phyloP scores from a whole-genome alignment of 1,140 invertebrate species.

The Drosophila oshimai region DNA sequence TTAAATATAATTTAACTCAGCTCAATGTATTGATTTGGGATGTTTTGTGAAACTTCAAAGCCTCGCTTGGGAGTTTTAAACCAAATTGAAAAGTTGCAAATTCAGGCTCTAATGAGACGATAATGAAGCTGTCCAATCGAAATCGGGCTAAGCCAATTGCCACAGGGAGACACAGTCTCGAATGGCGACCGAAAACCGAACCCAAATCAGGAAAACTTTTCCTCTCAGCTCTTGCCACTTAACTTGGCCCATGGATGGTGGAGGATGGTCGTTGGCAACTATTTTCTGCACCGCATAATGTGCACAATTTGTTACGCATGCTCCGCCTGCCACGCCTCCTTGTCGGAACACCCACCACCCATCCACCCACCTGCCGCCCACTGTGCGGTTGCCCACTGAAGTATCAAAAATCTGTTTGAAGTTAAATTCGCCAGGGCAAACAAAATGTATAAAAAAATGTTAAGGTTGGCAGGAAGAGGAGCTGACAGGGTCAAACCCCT shows the following conservation, averaged over 20 bases:
- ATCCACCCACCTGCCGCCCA: background rate
- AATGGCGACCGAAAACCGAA: background rate
- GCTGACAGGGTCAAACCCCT: background rate
- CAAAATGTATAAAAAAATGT: background rate
- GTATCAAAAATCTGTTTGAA: slow-evolving; percentile 63
- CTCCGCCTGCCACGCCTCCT: slow-evolving; percentile 40
- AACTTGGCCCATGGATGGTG: background rate
- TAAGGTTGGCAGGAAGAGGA: background rate
- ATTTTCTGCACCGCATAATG: slow-evolving; percentile 47
- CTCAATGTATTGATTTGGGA: no score
- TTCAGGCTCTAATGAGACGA: slow-evolving; percentile 39
- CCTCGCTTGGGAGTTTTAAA: no score
- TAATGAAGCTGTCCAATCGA: slow-evolving; percentile 33
- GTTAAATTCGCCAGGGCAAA: slow-evolving; percentile 36
- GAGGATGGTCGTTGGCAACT: slow-evolving; percentile 20
- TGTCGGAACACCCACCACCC: no score
- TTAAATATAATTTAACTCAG: no score
- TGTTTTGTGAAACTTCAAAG: no score
- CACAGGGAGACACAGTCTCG: background rate
- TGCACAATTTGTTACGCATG: slow-evolving; percentile 60
- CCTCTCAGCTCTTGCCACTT: slow-evolving; percentile 44
- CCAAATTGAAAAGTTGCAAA: background rate
- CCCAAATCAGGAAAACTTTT: slow-evolving; percentile 45
- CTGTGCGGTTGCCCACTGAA: slow-evolving; percentile 51
- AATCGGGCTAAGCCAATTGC: background rate